Evolutionary conservation across 1,140 invertebrate genomes (phyloP).

Genomic region (Brachionus paranguensis): DNA sequence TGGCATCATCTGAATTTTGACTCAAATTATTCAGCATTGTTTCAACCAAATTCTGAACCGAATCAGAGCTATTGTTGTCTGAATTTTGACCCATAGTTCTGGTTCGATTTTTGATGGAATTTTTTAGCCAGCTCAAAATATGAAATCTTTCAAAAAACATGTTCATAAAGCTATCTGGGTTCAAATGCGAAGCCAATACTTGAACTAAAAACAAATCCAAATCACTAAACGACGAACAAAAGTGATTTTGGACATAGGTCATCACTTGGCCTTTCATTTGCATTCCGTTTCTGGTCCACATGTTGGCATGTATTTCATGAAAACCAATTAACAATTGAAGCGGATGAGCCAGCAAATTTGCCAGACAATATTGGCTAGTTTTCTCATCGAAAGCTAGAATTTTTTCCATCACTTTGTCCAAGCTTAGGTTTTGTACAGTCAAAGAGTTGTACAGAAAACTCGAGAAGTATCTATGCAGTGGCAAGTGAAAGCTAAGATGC

Average conservation of each 20-base stretch:
- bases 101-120: not conserved
- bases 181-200: conserved; percentile 42
- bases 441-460: conserved; percentile 84
- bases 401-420: conserved; percentile 68
- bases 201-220: conserved; percentile 78
- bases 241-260: conserved; percentile 96
- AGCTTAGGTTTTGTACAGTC: conserved; percentile 68
- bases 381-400: conserved; percentile 42
- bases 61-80: not conserved
- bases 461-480: conserved; percentile 85
- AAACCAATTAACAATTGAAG: conserved; percentile 85
- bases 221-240: conserved; percentile 95
- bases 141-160: conserved; percentile 36
- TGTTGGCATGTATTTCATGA: conserved; percentile 83
- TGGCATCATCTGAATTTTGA: conserved; percentile 61
- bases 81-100: not conserved
- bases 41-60: not conserved
- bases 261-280: conserved; percentile 96
- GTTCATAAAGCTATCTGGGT: not conserved
- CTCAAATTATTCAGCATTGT: conserved; percentile 34
- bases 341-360: conserved; percentile 78
- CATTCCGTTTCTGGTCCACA: conserved; percentile 91
- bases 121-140: not conserved
- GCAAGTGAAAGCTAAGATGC: conserved; percentile 76
- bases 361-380: conserved; percentile 62